These are phyloP conservation scores for Proteles cristata DNA, from an alignment of 2,113 vertebrate species.

Conservation along the genomic window DNA sequence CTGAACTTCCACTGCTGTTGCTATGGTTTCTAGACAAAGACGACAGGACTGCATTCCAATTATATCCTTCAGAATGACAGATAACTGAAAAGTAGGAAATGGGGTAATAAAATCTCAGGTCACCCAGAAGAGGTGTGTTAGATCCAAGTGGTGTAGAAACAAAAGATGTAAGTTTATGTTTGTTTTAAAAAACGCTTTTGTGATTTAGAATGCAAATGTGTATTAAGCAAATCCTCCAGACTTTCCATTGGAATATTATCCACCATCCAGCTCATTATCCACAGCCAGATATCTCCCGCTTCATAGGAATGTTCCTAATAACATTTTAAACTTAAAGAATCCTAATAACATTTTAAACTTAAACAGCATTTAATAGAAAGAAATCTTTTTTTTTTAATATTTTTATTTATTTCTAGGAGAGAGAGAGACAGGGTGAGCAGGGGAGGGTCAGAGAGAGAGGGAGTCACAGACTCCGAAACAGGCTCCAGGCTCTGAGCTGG, in stretches of 20 bases:
- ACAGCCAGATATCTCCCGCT: not conserved
- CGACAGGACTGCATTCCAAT: conserved; percentile 78
- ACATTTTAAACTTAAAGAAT: conserved; percentile 9
- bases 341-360: too few relatives aligned
- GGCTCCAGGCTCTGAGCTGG: too few relatives aligned
- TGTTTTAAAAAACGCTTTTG: conserved; percentile 66
- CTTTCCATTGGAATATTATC: conserved; percentile 32
- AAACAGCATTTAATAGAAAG: too few relatives aligned
- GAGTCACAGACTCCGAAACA: too few relatives aligned
- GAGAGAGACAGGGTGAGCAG: too few relatives aligned
- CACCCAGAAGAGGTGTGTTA: conserved; percentile 76
- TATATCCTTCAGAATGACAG: conserved; percentile 80
- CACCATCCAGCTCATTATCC: not conserved
- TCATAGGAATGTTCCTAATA: not conserved
- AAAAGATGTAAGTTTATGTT: conserved; percentile 67
- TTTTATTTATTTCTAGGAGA: too few relatives aligned
- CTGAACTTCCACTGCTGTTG: conserved; percentile 84
- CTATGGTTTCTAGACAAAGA: conserved; percentile 86
- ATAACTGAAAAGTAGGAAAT: conserved; percentile 79
- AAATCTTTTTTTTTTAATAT: too few relatives aligned
- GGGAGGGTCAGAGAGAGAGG: too few relatives aligned
- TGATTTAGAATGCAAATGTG: conserved; percentile 67
- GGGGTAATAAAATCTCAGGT: conserved; percentile 81
- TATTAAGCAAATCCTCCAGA: conserved; percentile 25
- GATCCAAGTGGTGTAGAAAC: conserved; percentile 71